These are phyloP conservation scores for Limnephilus marmoratus DNA, from an alignment of 2,888 invertebrate genomes.

Conservation along the genomic window DNA sequence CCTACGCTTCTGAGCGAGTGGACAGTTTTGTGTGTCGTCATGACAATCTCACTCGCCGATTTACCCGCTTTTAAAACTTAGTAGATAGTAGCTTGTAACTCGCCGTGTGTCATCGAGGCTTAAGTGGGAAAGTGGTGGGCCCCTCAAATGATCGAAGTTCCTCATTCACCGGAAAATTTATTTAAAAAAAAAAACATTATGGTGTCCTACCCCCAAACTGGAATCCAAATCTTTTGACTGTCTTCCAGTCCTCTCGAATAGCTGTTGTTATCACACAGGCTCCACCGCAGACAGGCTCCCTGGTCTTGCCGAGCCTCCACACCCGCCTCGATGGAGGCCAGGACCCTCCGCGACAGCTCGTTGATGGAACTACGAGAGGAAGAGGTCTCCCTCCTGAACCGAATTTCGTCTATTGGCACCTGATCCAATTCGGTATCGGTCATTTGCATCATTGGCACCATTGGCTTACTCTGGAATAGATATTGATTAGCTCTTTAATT, in stretches of 20 bases:
- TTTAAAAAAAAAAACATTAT: neutral
- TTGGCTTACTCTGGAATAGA: conserved; percentile 71
- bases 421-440: conserved; percentile 67
- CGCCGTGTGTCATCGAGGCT: no score
- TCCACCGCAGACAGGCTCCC: conserved; percentile 79
- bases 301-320: conserved; percentile 75
- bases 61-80: no score
- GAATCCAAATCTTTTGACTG: conserved; percentile 82
- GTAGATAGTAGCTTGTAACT: no score
- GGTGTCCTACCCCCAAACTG: conserved; percentile 83
- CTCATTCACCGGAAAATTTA: no score
- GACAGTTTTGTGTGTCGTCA: no score
- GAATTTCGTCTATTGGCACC: conserved; percentile 73
- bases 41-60: no score
- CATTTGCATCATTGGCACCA: conserved; percentile 74
- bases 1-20: no score
- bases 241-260: conserved; percentile 77
- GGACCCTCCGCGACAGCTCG: conserved; percentile 76
- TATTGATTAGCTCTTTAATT: neutral
- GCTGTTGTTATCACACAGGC: conserved; percentile 83
- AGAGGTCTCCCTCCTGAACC: conserved; percentile 71
- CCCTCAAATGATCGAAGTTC: no score
- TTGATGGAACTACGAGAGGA: conserved; percentile 71
- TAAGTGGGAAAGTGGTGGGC: no score
- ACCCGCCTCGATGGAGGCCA: conserved; percentile 78